phyloP scores from a whole-genome alignment of 2,888 invertebrate genomes.

The Andrena dorsata region DNA sequence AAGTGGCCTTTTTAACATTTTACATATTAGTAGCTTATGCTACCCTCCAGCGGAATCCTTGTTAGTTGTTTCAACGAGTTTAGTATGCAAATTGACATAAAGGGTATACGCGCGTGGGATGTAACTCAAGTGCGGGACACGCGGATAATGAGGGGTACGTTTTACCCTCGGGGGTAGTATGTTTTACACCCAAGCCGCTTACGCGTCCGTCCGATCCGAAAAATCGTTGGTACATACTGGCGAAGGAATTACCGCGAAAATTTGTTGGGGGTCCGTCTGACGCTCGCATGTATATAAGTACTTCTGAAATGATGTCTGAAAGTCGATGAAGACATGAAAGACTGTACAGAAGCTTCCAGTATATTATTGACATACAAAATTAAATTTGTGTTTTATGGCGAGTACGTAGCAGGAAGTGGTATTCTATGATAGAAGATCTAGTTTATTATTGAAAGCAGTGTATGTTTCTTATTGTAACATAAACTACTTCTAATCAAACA shows the following conservation, averaged over 20 bases:
- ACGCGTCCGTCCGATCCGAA: slow-evolving; percentile 39
- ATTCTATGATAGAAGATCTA: too few relatives aligned
- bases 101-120: slow-evolving; percentile 62
- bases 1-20: slow-evolving; percentile 52
- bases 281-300: slow-evolving; percentile 1
- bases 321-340: neutral
- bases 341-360: neutral
- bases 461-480: too few relatives aligned
- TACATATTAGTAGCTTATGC: slow-evolving; percentile 54
- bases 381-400: neutral
- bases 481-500: too few relatives aligned
- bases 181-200: slow-evolving; percentile 52
- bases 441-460: too few relatives aligned
- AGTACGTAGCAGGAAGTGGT: too few relatives aligned
- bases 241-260: slow-evolving; percentile 35
- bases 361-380: too few relatives aligned
- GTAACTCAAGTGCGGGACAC: slow-evolving; percentile 65
- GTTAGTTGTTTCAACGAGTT: slow-evolving; percentile 68
- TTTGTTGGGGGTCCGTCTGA: slow-evolving; percentile 12
- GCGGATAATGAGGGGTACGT: slow-evolving; percentile 65
- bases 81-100: slow-evolving; percentile 73
- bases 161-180: slow-evolving; percentile 60
- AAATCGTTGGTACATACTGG: slow-evolving; percentile 44
- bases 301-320: slow-evolving; percentile 17
- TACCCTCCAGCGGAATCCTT: slow-evolving; percentile 51